Conservation (phyloP, 2,888 invertebrate species). For the Leucozona laternaria region DNA sequence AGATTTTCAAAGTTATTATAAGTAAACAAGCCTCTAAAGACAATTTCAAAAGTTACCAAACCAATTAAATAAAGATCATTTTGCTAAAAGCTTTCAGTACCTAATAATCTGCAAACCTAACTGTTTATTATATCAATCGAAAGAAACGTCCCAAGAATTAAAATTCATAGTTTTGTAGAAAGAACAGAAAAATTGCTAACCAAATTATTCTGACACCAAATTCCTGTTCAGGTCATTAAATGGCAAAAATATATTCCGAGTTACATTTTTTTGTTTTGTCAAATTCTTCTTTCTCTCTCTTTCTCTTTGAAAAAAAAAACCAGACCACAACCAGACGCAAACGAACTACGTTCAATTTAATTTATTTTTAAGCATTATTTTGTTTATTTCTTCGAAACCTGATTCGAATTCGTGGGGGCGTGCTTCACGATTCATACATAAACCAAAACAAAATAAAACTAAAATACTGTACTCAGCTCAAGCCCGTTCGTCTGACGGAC, state of each 20-base stretch:
- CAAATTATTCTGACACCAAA: background rate
- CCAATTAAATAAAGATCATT: background rate
- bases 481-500: background rate
- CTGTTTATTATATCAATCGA: background rate
- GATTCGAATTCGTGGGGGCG: conserved; percentile 8
- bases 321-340: background rate
- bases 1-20: too few species aligned
- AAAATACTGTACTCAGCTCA: conserved; percentile 18
- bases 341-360: background rate
- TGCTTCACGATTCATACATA: conserved; percentile 2
- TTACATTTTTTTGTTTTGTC: background rate
- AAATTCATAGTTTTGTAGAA: background rate
- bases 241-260: background rate
- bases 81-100: background rate
- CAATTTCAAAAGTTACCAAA: background rate
- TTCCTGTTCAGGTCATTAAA: conserved; percentile 6
- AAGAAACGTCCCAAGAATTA: background rate
- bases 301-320: too few species aligned
- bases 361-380: background rate
- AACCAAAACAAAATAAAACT: background rate
- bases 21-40: background rate
- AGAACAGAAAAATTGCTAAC: background rate
- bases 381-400: conserved; percentile 9
- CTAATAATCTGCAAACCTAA: background rate
- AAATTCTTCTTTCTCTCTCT: background rate